These are phyloP conservation scores for Platorchestia sp. DNA, from an alignment of 1,140 invertebrate species.

Conservation along the genomic window DNA sequence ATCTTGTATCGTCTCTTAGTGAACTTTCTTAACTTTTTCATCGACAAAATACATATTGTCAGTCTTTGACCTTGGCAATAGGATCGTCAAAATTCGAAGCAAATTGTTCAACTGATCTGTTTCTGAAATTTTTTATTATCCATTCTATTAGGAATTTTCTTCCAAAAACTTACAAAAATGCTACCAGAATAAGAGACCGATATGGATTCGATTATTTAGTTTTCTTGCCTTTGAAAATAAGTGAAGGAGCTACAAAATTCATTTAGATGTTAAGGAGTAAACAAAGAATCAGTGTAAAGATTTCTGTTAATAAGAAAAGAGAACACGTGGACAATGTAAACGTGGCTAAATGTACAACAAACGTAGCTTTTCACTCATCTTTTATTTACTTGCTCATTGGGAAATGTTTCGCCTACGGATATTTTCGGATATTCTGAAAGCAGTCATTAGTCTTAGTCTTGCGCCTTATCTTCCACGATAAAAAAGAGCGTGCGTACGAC, in stretches of 20 bases:
- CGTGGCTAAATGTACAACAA: neutral
- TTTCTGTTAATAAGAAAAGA: neutral
- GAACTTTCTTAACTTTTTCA: neutral
- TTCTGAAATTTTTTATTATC: too few relatives aligned
- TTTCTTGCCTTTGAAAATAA: too few relatives aligned
- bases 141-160: too few relatives aligned
- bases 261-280: neutral
- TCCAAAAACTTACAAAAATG: too few relatives aligned
- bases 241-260: neutral
- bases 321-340: neutral
- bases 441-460: neutral
- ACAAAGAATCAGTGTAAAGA: neutral
- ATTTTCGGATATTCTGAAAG: constrained; percentile 1
- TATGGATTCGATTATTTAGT: too few relatives aligned
- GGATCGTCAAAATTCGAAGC: too few relatives aligned
- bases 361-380: neutral
- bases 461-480: neutral
- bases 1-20: neutral
- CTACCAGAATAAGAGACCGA: too few relatives aligned
- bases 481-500: neutral
- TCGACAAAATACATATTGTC: too few relatives aligned
- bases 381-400: neutral
- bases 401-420: neutral
- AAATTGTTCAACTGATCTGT: too few relatives aligned
- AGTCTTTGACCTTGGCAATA: too few relatives aligned